Conservation (phyloP, 2,113 vertebrate species). For the Seriola rivoliana region DNA sequence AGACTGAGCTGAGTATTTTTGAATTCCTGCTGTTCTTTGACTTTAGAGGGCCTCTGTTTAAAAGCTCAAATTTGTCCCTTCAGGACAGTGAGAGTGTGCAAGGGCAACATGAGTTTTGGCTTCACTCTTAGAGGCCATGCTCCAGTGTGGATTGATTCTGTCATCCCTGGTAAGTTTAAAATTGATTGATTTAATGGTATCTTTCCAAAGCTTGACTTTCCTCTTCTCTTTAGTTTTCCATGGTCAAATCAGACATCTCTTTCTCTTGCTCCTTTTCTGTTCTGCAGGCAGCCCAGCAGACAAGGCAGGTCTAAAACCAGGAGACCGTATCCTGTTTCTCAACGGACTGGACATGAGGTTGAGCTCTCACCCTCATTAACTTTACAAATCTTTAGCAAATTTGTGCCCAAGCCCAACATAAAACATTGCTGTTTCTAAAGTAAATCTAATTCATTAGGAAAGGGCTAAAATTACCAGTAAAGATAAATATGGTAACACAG, state of each 20-base stretch:
- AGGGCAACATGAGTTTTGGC: constrained; percentile 96
- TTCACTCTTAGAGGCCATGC: constrained; percentile 96
- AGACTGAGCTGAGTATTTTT: background rate
- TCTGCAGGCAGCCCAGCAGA: constrained; percentile 93
- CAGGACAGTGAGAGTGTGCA: constrained; percentile 96
- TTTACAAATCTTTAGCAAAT: background rate
- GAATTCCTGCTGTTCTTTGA: background rate
- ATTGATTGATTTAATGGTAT: background rate
- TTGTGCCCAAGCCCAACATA: background rate
- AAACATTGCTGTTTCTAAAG: background rate
- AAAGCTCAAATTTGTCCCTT: constrained; percentile 27
- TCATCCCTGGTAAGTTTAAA: constrained; percentile 90
- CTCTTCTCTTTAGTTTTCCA: no score
- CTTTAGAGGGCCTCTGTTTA: background rate
- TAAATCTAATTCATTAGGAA: background rate
- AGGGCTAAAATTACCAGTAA: background rate
- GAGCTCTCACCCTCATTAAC: constrained; percentile 24
- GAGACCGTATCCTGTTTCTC: constrained; percentile 96
- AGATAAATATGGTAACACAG: background rate
- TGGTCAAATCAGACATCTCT: background rate
- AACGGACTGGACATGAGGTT: constrained; percentile 99
- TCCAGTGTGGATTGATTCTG: constrained; percentile 97
- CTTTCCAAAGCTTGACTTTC: background rate
- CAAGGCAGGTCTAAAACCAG: constrained; percentile 93
- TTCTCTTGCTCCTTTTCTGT: constrained; percentile 18